These are phyloP conservation scores for Melanogrammus aeglefinus DNA, from an alignment of 2,797 vertebrate genomes.

Conservation along the genomic window DNA sequence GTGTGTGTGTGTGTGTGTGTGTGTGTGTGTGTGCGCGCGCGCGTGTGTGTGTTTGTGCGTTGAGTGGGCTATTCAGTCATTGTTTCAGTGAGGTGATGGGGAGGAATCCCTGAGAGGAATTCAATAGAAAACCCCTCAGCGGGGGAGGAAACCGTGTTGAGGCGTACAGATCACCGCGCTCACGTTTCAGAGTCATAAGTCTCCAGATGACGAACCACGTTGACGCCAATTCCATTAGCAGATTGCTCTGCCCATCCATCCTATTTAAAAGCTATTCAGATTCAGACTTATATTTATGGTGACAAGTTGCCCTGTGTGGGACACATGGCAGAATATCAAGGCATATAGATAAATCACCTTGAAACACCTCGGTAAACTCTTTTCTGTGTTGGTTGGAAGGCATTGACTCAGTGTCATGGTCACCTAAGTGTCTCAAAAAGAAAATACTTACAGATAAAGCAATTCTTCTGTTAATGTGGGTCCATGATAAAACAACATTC, in stretches of 20 bases:
- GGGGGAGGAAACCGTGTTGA: slow-evolving; percentile 38
- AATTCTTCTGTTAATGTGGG: neutral
- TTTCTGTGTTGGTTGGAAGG: neutral
- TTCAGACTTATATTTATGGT: too few species aligned
- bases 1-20: neutral
- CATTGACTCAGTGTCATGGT: neutral
- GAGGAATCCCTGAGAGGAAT: slow-evolving; percentile 47
- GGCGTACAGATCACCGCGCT: neutral
- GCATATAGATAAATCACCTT: too few species aligned
- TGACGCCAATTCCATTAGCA: too few species aligned
- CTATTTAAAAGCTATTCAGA: too few species aligned
- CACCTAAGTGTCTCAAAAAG: neutral
- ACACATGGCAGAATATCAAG: too few species aligned
- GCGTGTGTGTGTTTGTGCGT: neutral
- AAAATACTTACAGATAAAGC: neutral
- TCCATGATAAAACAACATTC: neutral
- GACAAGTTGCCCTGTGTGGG: too few species aligned
- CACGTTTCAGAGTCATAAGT: too few species aligned
- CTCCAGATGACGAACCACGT: too few species aligned
- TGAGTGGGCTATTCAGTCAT: slow-evolving; percentile 60
- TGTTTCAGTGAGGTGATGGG: slow-evolving; percentile 36
- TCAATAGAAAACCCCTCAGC: slow-evolving; percentile 33
- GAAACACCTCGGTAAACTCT: neutral
- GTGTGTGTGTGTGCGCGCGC: neutral
- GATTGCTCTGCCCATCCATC: too few species aligned